Evolutionary conservation across 2,797 vertebrate genomes (phyloP).

Genomic region (Lagodon rhomboides): DNA sequence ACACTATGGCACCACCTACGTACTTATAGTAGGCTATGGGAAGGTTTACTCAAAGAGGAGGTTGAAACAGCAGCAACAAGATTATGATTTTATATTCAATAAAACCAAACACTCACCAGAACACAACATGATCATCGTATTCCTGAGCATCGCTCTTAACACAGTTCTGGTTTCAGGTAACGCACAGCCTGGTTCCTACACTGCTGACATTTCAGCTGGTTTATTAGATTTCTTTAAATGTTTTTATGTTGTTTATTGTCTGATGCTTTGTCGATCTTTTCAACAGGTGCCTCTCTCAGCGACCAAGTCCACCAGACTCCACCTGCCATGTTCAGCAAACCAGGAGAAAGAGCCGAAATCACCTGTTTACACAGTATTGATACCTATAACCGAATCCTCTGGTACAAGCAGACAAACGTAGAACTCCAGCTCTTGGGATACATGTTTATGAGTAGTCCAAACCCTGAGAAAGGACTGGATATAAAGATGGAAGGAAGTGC

Average conservation of each 20-base stretch:
- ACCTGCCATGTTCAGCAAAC: not conserved
- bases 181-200: not conserved
- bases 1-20: not conserved
- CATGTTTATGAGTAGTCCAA: rapidly evolving
- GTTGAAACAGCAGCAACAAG: not conserved
- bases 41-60: not conserved
- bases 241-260: not conserved
- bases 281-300: not conserved
- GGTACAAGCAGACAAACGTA: slow-evolving; percentile 70
- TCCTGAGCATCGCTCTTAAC: not conserved
- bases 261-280: not conserved
- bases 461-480: not conserved
- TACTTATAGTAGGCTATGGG: too few species aligned
- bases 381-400: slow-evolving; percentile 49
- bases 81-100: too few species aligned
- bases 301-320: not conserved
- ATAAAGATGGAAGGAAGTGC: slow-evolving; percentile 46
- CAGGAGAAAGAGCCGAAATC: slow-evolving; percentile 4
- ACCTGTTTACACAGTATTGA: slow-evolving; percentile 57
- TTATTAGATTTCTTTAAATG: not conserved
- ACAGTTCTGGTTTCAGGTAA: slow-evolving; percentile 2
- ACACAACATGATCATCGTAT: slow-evolving; percentile 6
- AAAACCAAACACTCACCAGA: not conserved
- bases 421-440: slow-evolving; percentile 60
- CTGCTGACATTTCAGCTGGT: not conserved